Evolutionary conservation across 2,113 vertebrate species (phyloP), one percentile per base, ranked within the genome.

Genomic region (Kryptolebias marmoratus): DNA sequence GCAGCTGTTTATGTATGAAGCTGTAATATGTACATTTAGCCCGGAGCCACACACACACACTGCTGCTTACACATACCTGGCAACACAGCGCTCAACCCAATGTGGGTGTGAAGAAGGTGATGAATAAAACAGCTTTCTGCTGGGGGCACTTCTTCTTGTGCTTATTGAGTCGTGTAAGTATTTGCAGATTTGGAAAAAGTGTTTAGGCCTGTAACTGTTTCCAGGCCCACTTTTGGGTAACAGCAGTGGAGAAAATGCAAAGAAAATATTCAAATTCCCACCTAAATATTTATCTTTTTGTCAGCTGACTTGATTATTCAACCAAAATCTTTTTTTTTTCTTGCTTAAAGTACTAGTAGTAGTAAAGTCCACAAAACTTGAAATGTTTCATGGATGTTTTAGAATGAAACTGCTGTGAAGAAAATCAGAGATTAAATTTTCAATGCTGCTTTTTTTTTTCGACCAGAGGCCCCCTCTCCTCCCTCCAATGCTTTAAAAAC

Each of bases 1-100:
- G 49, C 52, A 62, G 52, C 71, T 84, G 77, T 88, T 76, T 73
- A 81, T 85, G 80, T 54, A 83, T 77, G 56, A 81, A 69, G 53
- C 48, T 72, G 58, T 59, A 64, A 64, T 55, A 68, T 64, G 53
- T 28, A 48, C 50, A 67, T 75, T 58, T 13, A 72, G 62, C 72
- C 82, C 58, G 50, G 50, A 75, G 70, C 15, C 69, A 50, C 13
- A 5, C 0, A 50, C 62, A 61, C 72, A 53, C 55, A 32, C 56
- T 13, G 28, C 60, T 48, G 18, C 65, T 44, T 4, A 36, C 56
- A 68, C 68, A 67, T 44, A 59, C 68, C 47, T 54, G 61, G 49
- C 55, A 39, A 15, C 32, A 11, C 28, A 15, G 13, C 8, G 58
- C 28, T 30, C 32, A 6, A n/a, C 12, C 44, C n/a, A 50, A 1